phyloP scores from a whole-genome alignment of 2,113 vertebrate genomes.

The Oenanthe melanoleuca region DNA sequence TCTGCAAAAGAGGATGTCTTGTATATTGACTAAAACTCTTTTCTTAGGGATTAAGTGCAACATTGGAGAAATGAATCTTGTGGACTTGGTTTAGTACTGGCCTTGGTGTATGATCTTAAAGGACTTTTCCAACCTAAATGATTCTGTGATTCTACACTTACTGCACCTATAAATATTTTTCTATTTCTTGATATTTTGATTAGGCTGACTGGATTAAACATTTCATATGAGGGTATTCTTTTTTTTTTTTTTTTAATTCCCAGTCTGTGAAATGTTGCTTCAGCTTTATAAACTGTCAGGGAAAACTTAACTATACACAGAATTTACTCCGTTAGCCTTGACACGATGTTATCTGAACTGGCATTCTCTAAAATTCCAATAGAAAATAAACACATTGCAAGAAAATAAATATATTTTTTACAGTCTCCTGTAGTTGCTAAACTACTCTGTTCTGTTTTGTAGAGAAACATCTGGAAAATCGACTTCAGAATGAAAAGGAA shows the following conservation, averaged over 20 bases:
- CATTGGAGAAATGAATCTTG: neutral
- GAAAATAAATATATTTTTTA: neutral
- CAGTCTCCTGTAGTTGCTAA: neutral
- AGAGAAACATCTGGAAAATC: constrained; percentile 8
- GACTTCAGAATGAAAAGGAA: neutral
- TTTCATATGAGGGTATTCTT: neutral
- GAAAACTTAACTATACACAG: neutral
- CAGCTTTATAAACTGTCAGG: neutral
- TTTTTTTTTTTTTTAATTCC: neutral
- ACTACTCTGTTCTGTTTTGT: neutral
- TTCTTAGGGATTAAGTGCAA: neutral
- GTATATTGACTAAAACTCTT: neutral
- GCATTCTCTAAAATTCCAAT: neutral
- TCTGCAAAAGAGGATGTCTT: neutral
- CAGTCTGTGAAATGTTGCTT: neutral
- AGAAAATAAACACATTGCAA: neutral
- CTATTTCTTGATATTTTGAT: neutral
- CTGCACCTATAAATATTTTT: neutral
- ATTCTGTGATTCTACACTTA: neutral
- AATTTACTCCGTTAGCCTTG: neutral
- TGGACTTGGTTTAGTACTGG: neutral
- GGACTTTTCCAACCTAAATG: neutral
- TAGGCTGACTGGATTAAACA: neutral
- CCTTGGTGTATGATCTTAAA: neutral
- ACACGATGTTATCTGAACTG: neutral